These are phyloP conservation scores for Vipera ursinii DNA, from an alignment of 2,797 vertebrate genomes.

Conservation along the genomic window DNA sequence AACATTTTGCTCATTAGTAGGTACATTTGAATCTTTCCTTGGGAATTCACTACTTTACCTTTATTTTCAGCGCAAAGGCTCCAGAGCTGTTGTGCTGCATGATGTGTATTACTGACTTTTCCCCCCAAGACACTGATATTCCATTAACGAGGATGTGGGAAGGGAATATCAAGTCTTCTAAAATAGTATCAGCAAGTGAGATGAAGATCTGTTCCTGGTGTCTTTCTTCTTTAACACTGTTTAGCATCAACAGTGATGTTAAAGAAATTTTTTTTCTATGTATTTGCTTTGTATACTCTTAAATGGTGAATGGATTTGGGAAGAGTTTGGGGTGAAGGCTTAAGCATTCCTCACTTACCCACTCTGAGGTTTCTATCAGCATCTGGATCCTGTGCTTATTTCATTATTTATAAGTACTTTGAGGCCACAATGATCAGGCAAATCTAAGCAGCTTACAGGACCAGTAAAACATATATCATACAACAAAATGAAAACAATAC, in stretches of 20 bases:
- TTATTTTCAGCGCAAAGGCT: constrained; percentile 66
- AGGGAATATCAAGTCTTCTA: constrained; percentile 75
- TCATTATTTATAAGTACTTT: background rate
- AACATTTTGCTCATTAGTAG: constrained; percentile 67
- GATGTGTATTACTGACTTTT: constrained; percentile 59
- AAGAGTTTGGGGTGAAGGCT: background rate
- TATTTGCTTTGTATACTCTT: background rate
- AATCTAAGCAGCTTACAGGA: background rate
- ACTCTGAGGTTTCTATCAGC: background rate
- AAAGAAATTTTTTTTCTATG: background rate
- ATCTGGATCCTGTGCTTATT: background rate
- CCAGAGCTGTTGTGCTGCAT: constrained; percentile 68
- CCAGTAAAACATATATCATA: background rate
- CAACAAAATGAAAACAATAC: background rate
- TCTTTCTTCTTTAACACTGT: constrained; percentile 76
- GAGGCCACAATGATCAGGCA: background rate
- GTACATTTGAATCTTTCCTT: constrained; percentile 73
- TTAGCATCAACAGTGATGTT: background rate
- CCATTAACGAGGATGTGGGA: constrained; percentile 83
- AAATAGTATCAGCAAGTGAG: constrained; percentile 74
- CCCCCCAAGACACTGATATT: constrained; percentile 74
- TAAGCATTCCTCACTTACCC: background rate
- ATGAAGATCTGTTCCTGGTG: constrained; percentile 75
- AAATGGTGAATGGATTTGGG: background rate
- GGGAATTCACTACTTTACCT: constrained; percentile 71